Conservation (phyloP, 2,113 vertebrate genomes). For the Bagarius yarrelli region DNA sequence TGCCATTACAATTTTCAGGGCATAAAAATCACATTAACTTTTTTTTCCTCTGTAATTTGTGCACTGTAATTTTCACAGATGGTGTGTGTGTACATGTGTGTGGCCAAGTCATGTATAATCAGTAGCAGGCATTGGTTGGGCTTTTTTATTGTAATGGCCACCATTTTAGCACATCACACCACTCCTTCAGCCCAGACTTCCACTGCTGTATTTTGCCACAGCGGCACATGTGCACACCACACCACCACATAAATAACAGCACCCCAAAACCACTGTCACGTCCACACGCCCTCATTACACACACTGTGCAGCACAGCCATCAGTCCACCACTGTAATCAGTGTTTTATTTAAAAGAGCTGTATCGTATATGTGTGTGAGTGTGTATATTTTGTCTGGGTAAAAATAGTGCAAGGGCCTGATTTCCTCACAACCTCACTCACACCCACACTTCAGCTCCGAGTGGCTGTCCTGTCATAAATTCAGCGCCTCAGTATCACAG, state of each 20-base stretch:
- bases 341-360: conserved; percentile 33
- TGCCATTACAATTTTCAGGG: neutral
- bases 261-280: conserved; percentile 2
- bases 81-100: neutral
- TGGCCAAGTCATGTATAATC: conserved; percentile 16
- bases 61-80: neutral
- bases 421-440: conserved; percentile 14
- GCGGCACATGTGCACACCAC: neutral
- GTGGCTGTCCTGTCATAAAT: conserved; percentile 18
- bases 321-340: conserved; percentile 39
- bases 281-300: conserved; percentile 4
- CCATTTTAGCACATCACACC: conserved; percentile 26
- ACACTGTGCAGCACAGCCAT: neutral
- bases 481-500: neutral
- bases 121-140: conserved; percentile 18
- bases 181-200: neutral
- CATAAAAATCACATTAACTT: neutral
- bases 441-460: neutral
- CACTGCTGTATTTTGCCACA: neutral
- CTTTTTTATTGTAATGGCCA: conserved; percentile 30
- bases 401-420: conserved; percentile 29
- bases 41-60: neutral
- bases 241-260: conserved; percentile 4
- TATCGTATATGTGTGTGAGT: neutral
- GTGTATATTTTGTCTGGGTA: neutral